phyloP scores from a whole-genome alignment of 2,797 vertebrate genomes.

The Eidolon dupreanum region DNA sequence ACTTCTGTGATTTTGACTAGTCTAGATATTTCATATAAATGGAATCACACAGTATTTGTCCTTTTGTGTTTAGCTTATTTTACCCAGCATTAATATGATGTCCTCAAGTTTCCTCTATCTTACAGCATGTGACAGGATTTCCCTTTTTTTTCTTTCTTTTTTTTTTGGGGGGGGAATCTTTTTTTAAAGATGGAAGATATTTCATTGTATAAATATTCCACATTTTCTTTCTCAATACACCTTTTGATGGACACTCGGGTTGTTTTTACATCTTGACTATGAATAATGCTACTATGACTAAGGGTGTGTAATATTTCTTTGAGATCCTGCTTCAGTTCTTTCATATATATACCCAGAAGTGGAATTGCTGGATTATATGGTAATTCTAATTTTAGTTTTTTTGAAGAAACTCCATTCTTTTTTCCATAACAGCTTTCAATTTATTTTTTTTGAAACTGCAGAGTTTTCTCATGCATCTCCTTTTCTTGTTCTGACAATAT shows the following conservation, averaged over 20 bases:
- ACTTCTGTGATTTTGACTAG: neutral
- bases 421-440: neutral
- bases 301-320: neutral
- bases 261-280: neutral
- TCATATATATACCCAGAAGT: neutral
- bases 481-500: neutral
- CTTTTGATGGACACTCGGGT: neutral
- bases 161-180: neutral
- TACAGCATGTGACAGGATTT: neutral
- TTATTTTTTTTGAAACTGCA: neutral
- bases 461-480: neutral
- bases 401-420: neutral
- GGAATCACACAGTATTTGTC: neutral
- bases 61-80: neutral
- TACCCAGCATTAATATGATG: neutral
- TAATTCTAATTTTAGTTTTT: neutral
- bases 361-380: neutral
- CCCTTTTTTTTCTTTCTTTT: neutral
- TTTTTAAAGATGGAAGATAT: slow-evolving; percentile 15
- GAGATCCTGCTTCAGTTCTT: neutral
- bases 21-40: neutral
- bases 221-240: neutral
- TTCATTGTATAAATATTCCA: neutral
- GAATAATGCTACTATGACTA: neutral
- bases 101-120: neutral